Evolutionary conservation across 2,888 invertebrate genomes (phyloP).

Genomic region (Sericinus montela): DNA sequence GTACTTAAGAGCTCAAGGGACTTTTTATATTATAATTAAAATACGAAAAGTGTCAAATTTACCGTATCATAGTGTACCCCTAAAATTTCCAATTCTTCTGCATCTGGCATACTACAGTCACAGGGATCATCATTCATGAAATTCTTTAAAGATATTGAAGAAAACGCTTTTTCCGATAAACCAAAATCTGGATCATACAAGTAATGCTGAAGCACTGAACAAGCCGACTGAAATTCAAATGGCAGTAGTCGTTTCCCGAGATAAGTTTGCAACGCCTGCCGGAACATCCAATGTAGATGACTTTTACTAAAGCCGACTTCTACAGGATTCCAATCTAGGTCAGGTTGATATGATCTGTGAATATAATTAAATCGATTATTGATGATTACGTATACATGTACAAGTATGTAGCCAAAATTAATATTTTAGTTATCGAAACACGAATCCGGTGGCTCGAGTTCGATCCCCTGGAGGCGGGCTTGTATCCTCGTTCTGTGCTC

Average conservation of each 20-base stretch:
- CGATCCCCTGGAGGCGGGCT: too few relatives aligned
- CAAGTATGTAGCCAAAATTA: too few relatives aligned
- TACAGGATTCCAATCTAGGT: slow-evolving; percentile 51
- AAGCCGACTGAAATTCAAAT: slow-evolving; percentile 37
- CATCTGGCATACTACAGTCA: slow-evolving; percentile 51
- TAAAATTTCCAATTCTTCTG: slow-evolving; percentile 38
- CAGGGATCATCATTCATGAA: slow-evolving; percentile 47
- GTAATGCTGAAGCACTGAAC: slow-evolving; percentile 42
- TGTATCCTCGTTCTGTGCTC: too few relatives aligned
- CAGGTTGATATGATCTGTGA: slow-evolving; percentile 59
- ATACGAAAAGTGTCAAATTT: too few relatives aligned
- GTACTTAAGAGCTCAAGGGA: too few relatives aligned
- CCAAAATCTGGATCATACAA: slow-evolving; percentile 66
- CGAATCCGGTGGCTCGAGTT: too few relatives aligned
- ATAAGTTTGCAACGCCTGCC: slow-evolving; percentile 52
- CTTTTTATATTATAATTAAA: too few relatives aligned
- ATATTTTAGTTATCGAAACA: too few relatives aligned
- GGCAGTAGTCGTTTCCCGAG: slow-evolving; percentile 38
- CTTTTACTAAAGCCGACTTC: slow-evolving; percentile 46
- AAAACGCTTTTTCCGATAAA: slow-evolving; percentile 42
- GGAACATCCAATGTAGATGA: slow-evolving; percentile 65
- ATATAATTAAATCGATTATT: too few relatives aligned
- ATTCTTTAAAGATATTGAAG: slow-evolving; percentile 37
- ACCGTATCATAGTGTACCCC: slow-evolving; percentile 41
- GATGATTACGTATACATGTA: too few relatives aligned